Evolutionary conservation across 2,888 invertebrate genomes (phyloP), one percentile per base, ranked within the genome.

Genomic region (Hirtodrosophila duncani): DNA sequence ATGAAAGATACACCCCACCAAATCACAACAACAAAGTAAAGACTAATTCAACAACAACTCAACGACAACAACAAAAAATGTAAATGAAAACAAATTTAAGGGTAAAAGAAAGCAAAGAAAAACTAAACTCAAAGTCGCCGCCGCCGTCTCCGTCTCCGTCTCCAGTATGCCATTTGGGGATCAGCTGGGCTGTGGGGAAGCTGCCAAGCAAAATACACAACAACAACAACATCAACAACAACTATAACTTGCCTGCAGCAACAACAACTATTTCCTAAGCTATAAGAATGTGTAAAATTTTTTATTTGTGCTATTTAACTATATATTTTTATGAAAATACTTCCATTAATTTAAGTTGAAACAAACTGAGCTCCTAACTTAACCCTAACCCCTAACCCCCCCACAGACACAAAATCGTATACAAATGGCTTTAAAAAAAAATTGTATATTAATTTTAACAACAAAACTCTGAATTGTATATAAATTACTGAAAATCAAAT

Each of bases 381-480:
- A 9, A n/a, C 23, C 21, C 14, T 1, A 1, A 11, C 33, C 16
- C 16, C 8, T 7, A 29, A 11, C 49, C 49, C 29, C 21, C 50
- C 34, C 18, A 45, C 27, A 23, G 23, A 37, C 26, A 46, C 38
- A 56, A 16, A 61, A 24, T 48, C 37, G 45, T 39, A 20, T 26
- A 52, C 31, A 46, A 66, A 78, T 71, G 71, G 75, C 79, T 72
- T 72, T 72, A 74, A 75, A 58, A 70, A 69, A 56, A 45, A n/a
- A n/a, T n/a, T n/a, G n/a, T n/a, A n/a, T 60, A 45, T 14, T 75
- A 65, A 63, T 74, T 64, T 65, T 63, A 48, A 78, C 48, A 70
- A n/a, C n/a, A n/a, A n/a, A n/a, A n/a, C 75, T 70, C 57, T 72
- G 67, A 78, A 74, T 77, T 78, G 68, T 81, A 80, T 36, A 74